These are phyloP conservation scores for Cardiocondyla obscurior DNA, from an alignment of 1,140 invertebrate genomes.

Conservation along the genomic window DNA sequence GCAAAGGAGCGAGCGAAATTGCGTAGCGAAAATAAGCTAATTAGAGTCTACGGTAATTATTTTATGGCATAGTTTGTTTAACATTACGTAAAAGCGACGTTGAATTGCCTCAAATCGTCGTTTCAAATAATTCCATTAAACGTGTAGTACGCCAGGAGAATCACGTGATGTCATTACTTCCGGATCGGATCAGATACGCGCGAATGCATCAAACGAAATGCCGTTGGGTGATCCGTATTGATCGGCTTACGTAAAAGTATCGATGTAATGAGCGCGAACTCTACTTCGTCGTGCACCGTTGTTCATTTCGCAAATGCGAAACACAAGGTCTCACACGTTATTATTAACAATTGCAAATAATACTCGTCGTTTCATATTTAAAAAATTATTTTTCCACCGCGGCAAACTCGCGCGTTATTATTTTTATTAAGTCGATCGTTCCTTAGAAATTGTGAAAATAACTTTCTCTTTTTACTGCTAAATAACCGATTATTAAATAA, in stretches of 20 bases:
- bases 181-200: slow-evolving; percentile 2
- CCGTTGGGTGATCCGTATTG: slow-evolving; percentile 16
- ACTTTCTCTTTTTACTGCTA: background rate
- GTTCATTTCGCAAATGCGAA: slow-evolving; percentile 19
- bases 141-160: background rate
- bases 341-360: background rate
- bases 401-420: background rate
- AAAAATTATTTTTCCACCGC: too few species aligned
- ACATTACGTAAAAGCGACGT: slow-evolving; percentile 27
- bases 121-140: slow-evolving; percentile 14
- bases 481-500: background rate
- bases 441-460: background rate
- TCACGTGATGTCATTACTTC: slow-evolving; percentile 30
- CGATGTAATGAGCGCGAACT: background rate
- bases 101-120: background rate
- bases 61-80: background rate
- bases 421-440: background rate
- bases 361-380: background rate
- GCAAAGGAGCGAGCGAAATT: background rate
- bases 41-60: slow-evolving; percentile 7
- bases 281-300: background rate
- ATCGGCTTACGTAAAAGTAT: slow-evolving; percentile 33
- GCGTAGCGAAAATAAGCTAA: background rate
- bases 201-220: slow-evolving; percentile 31
- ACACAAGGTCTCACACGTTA: background rate